Percentiles rank a stretch among this genome's conserved stretches.
phyloP scores from a whole-genome alignment of 2,797 vertebrate genomes.

The Octomys mimax region DNA sequence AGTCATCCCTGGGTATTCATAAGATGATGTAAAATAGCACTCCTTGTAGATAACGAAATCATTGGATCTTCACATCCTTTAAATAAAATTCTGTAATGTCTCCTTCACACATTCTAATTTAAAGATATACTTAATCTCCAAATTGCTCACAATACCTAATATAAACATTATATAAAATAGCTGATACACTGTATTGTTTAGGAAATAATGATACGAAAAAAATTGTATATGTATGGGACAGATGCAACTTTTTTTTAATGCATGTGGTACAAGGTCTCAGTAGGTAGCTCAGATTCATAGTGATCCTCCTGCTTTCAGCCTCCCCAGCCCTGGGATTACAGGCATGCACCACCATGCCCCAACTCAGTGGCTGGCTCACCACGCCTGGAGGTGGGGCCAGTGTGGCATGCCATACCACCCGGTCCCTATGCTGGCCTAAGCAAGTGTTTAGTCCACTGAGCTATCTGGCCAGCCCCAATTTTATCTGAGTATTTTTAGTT shows the following conservation, averaged over 20 bases:
- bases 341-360: too few relatives aligned
- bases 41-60: not conserved
- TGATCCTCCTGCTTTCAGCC: too few relatives aligned
- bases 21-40: not conserved
- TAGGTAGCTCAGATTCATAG: too few relatives aligned
- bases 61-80: not conserved
- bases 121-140: not conserved
- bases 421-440: too few relatives aligned
- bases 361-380: too few relatives aligned
- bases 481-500: not conserved
- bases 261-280: too few relatives aligned
- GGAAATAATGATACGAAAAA: not conserved
- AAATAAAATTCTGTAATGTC: not conserved
- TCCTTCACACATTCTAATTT: not conserved
- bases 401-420: too few relatives aligned
- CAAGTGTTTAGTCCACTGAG: too few relatives aligned
- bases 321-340: too few relatives aligned
- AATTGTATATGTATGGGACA: not conserved
- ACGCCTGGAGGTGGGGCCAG: too few relatives aligned
- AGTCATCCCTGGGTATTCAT: not conserved
- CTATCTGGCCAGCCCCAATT: too few relatives aligned
- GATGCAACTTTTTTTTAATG: not conserved
- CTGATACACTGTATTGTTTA: not conserved
- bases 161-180: not conserved
- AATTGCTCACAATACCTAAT: not conserved